Base-by-base conservation (phyloP, 2,113 vertebrate genomes). In the Etheostoma spectabile region DNA sequence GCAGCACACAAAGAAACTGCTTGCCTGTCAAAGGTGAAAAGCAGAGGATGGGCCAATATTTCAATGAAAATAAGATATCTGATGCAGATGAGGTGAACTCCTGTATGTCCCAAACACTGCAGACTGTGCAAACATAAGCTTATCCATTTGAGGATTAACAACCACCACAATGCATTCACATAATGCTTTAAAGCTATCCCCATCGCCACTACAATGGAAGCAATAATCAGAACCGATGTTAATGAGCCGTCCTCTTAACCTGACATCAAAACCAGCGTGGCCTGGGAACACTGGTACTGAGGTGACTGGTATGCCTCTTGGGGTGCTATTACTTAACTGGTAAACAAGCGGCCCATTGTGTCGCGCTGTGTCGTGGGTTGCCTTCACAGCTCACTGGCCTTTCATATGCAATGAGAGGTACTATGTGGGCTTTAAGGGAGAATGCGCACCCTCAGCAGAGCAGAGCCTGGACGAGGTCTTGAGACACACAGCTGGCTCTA, bases 401-500 rank as follows among this genome's bases (percentile, higher is more conserved):
- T 95, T 94, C 93, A 94, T 93, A 93, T 91, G 91, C 91, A 93
- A 93, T 88, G 76, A 88, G 90, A 93, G 93, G 95, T 95, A 30
- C 30, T 30, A 93, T 82, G 92, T 82, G 79, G 65, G 86, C 87
- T 79, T 69, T 18, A 93, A 27, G 74, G 92, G 90, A 95, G 96
- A 96, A 96, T 94, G 95, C 95, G 94, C 95, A 86, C 93, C 75
- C 94, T 96, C 96, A 97, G 96, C 96, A 95, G 92, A 94, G 93
- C 67, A 53, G 85, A 42, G 10, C 83, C 66, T 79, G 78, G 80
- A 86, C 83, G 18, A 85, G 74, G 84, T 92, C 93, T 92, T 86
- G 73, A 91, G 92, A 89, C 79, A 59, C 88, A 86, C 90, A 93
- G 92, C 92, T 91, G 90, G 85, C 79, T 80, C 66, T 79, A 86